A percentile compares a stretch with the other conserved stretches of the same genome.
Evolutionary conservation across 2,888 invertebrate genomes (phyloP).

Genomic region (Tipula lateralis): DNA sequence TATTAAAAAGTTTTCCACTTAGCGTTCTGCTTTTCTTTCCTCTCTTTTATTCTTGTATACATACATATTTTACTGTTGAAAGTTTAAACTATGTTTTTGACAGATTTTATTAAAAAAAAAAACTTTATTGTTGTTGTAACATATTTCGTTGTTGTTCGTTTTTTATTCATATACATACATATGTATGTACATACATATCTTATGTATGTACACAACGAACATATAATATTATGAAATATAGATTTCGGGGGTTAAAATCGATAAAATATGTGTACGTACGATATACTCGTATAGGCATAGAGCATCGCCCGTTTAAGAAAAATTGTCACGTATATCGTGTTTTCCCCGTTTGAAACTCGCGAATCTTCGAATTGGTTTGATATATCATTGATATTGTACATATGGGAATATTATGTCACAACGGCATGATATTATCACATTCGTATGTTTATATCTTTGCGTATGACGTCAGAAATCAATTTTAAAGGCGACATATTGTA

Average conservation of each 20-base stretch:
- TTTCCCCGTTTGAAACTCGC: not conserved
- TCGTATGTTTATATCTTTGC: not conserved
- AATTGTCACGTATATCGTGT: not conserved
- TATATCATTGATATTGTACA: not conserved
- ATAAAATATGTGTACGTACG: not conserved
- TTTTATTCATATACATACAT: no score
- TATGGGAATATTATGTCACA: not conserved
- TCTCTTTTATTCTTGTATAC: not conserved
- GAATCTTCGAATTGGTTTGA: not conserved
- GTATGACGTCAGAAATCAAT: not conserved
- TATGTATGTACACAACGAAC: not conserved
- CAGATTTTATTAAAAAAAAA: not conserved
- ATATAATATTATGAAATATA: not conserved
- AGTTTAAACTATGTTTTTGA: conserved; percentile 19
- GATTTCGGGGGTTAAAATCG: not conserved
- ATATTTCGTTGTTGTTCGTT: not conserved
- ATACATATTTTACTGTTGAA: not conserved
- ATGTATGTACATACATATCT: not conserved
- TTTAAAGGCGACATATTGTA: not conserved
- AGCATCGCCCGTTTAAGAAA: not conserved
- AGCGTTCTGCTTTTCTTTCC: not conserved
- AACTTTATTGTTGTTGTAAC: not conserved
- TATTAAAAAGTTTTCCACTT: conserved; percentile 1
- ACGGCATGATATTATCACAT: not conserved
- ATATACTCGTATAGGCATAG: not conserved